phyloP scores from a whole-genome alignment of 2,888 invertebrate genomes.

The Ischnura elegans region DNA sequence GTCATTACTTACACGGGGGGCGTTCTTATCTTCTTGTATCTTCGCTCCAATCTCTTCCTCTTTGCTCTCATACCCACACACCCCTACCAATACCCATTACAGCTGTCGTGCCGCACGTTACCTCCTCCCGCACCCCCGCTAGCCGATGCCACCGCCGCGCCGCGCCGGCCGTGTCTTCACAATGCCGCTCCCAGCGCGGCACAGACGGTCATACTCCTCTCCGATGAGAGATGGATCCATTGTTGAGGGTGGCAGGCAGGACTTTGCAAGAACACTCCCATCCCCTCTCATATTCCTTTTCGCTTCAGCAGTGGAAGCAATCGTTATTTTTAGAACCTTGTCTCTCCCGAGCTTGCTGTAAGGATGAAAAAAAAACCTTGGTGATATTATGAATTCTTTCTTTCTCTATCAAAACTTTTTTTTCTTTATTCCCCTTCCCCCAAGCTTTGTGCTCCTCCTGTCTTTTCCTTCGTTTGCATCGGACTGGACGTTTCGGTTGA shows the following conservation, averaged over 20 bases:
- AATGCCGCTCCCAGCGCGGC: not conserved
- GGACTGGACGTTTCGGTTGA: slow-evolving; percentile 16
- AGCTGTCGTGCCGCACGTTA: not conserved
- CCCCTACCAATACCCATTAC: not conserved
- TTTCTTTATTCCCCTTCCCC: too few species aligned
- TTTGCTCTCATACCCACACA: not conserved
- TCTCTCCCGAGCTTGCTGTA: not conserved
- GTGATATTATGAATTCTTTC: not conserved
- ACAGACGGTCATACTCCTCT: not conserved
- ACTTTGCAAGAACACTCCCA: slow-evolving; percentile 28
- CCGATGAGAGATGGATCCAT: slow-evolving; percentile 31
- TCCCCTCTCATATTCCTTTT: not conserved
- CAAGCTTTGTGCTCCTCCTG: not conserved
- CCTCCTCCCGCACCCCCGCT: not conserved
- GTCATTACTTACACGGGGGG: slow-evolving; percentile 40
- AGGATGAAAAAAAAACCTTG: not conserved
- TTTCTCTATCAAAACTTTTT: too few species aligned
- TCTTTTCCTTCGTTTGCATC: not conserved
- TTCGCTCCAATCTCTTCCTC: not conserved
- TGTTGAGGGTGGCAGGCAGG: slow-evolving; percentile 35
- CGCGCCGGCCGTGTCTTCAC: not conserved
- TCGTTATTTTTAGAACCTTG: slow-evolving; percentile 29
- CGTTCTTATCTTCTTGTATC: not conserved
- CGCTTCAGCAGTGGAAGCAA: not conserved
- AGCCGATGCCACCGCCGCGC: not conserved